phyloP scores from a whole-genome alignment of 2,797 vertebrate genomes.

The Acrossocheilus fasciatus region DNA sequence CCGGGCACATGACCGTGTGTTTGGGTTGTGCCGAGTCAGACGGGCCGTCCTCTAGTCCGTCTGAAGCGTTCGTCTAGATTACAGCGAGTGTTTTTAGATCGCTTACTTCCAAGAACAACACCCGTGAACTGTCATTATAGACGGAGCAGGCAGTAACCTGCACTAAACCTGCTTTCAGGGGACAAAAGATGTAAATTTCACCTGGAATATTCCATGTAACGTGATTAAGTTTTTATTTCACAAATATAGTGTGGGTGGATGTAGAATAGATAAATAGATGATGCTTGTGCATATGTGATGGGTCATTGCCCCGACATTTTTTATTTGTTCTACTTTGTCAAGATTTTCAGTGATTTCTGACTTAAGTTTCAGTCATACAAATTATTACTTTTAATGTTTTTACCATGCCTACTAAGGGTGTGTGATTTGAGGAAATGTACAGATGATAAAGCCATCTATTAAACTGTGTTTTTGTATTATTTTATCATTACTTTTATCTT shows the following conservation, averaged over 20 bases:
- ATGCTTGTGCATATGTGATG: not conserved
- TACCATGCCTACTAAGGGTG: not conserved
- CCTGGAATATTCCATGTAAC: not conserved
- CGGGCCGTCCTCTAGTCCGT: conserved; percentile 48
- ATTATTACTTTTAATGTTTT: not conserved
- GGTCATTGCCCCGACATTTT: not conserved
- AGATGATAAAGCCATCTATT: not conserved
- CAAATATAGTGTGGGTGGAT: not conserved
- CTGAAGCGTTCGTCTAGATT: conserved; percentile 49
- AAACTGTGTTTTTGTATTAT: not conserved
- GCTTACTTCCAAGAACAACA: conserved; percentile 47
- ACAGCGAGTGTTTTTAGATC: conserved; percentile 40
- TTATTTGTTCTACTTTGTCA: not conserved
- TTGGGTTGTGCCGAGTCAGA: conserved; percentile 52
- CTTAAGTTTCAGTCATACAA: not conserved
- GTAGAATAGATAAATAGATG: not conserved
- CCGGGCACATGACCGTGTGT: conserved; percentile 12
- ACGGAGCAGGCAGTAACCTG: not conserved
- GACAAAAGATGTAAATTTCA: not conserved
- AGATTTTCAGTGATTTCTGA: not conserved
- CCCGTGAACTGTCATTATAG: conserved; percentile 7
- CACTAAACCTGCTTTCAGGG: not conserved
- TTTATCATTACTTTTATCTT: not conserved
- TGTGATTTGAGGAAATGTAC: not conserved
- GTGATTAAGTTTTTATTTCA: not conserved